phyloP scores from a whole-genome alignment of 2,888 invertebrate species.

The Smittia aterrima region DNA sequence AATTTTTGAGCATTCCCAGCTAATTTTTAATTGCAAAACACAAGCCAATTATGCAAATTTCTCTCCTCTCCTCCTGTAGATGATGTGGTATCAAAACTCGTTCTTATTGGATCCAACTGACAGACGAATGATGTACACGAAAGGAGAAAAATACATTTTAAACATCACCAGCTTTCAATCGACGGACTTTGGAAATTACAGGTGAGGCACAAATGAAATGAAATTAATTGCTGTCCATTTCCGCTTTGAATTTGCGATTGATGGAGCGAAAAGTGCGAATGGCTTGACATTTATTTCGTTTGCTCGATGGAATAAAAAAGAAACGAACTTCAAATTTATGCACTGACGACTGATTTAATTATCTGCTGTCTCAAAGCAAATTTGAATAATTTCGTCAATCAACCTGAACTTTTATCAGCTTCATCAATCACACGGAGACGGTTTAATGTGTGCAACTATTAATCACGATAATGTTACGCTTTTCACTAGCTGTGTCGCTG shows the following conservation, averaged over 20 bases:
- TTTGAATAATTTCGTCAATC: conserved; percentile 30
- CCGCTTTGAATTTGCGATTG: background rate
- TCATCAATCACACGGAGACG: conserved; percentile 30
- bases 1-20: background rate
- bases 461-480: conserved; percentile 34
- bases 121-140: conserved; percentile 60
- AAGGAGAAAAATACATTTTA: conserved; percentile 60
- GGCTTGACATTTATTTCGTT: background rate
- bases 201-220: conserved; percentile 49
- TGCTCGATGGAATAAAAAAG: background rate
- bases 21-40: conserved; percentile 21
- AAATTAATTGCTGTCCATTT: background rate
- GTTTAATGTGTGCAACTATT: conserved; percentile 8
- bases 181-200: conserved; percentile 64
- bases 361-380: conserved; percentile 22
- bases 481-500: conserved; percentile 56
- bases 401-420: background rate
- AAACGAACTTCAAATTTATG: background rate
- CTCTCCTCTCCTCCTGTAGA: conserved; percentile 50
- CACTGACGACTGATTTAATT: conserved; percentile 29
- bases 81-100: conserved; percentile 66
- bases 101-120: conserved; percentile 63
- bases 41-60: too few species aligned
- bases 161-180: conserved; percentile 61
- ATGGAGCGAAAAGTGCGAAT: background rate